Evolutionary conservation across 2,797 vertebrate genomes (phyloP), one percentile per base, ranked within the genome.

Genomic region (Poecilia picta): DNA sequence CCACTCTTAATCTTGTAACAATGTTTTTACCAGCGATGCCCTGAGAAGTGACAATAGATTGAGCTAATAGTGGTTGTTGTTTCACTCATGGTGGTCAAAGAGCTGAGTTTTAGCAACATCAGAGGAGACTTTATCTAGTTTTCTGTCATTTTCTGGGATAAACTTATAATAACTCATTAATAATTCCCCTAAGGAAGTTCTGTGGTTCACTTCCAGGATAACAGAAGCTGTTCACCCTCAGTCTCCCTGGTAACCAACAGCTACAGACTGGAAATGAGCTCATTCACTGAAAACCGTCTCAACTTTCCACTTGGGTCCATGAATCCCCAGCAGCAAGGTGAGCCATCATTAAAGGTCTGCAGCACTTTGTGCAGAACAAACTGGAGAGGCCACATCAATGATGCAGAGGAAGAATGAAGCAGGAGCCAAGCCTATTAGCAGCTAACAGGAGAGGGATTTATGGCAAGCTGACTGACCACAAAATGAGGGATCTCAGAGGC

Each of bases 351-450:
- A 91, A 89, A 87, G 76, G 55, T 73, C 74, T 74, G 66, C 64
- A 78, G 82, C 74, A 31, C 64, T 59, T 31, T 31, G 57, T 47
- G 72, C 81, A 81, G 77, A 91, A 83, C 84, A 83, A 80, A 88
- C 84, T 84, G 88, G 89, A 85, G 83, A 80, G 57, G 18, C 78
- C 74, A 80, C 92, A 77, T 87, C 81, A 89, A 83, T 85, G 78
- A 78, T 78, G 64, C 82, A 75, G 77, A 85, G 82, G 83, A 89
- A 92, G 80, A 88, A 87, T 33, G 72, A 76, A 23, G 74, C 31
- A 72, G 77, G 83, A 49, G 86, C 86, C 86, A 92, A 89, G 83
- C 88, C 87, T 84, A 93, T 93, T 93, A 94, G 89, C 83, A 75
- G 81, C 87, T 90, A 93, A 91, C 88, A 89, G 86, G 71, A 88